Conservation (phyloP, 2,113 vertebrate species). For the Promerops cafer region DNA sequence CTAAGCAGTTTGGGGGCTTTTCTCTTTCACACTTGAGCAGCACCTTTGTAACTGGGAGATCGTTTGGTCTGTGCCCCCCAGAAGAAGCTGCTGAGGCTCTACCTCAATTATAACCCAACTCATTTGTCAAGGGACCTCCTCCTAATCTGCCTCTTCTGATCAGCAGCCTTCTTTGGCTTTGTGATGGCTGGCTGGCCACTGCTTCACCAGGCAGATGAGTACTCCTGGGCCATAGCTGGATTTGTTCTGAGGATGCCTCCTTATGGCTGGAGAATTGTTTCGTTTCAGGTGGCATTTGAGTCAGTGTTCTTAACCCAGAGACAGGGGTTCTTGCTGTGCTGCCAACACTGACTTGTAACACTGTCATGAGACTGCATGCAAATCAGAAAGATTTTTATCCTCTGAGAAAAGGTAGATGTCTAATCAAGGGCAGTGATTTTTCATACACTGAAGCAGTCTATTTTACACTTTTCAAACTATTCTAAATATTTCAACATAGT, state of each 20-base stretch:
- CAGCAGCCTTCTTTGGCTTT: not conserved
- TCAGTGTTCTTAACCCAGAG: not conserved
- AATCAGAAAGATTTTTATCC: not conserved
- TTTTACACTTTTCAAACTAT: not conserved
- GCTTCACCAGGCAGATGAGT: not conserved
- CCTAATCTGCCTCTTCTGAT: not conserved
- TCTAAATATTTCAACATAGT: not conserved
- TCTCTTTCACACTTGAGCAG: not conserved
- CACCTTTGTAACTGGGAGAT: not conserved
- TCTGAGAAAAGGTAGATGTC: not conserved
- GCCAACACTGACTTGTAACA: not conserved
- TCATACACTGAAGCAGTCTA: not conserved
- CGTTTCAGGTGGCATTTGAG: not conserved
- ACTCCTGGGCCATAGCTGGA: not conserved
- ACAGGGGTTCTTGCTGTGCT: not conserved
- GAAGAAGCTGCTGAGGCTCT: not conserved
- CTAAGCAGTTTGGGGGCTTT: not conserved
- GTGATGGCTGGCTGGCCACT: not conserved
- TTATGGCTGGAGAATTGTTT: not conserved
- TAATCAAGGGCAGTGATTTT: not conserved
- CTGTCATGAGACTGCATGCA: not conserved
- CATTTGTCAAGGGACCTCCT: not conserved
- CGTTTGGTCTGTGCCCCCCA: not conserved
- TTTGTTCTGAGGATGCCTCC: not conserved
- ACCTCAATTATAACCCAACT: not conserved